Evolutionary conservation across 2,113 vertebrate species (phyloP), one percentile per base, ranked within the genome.

Genomic region (Clupea harengus): DNA sequence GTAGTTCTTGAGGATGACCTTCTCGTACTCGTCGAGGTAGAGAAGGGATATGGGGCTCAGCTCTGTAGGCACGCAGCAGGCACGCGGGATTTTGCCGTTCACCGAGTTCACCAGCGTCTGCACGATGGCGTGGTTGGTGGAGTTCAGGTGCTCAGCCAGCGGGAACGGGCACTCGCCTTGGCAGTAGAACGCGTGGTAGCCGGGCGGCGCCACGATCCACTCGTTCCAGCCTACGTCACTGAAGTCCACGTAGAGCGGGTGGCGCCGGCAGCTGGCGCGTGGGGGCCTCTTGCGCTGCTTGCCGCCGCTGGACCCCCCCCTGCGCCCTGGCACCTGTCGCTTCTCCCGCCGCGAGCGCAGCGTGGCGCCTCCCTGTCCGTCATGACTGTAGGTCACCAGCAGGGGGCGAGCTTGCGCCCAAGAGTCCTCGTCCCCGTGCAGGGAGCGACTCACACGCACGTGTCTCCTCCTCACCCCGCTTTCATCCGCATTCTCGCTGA

Each of bases 41-140:
- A 99, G 97, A 95, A 99, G 96, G 75, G 98, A 99, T 92, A 99
- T 99, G 82, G 98, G 96, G 90, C 98, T 99, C 91, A 99, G 97
- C 91, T 99, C 98, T 39, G 98, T 99, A 72, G 98, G 98, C 89
- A 99, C 98, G 80, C 98, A 99, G 92, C 98, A 99, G 5, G 98
- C 98, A 95, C 96, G 96, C n/a, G 98, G 98, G 91, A 99, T 99
- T 94, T 98, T 98, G 50, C 97, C 95, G 93, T 99, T 99, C 87
- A 99, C 98, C 0, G 97, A 99, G 96, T 99, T 99, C 91, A 99
- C 98, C 94, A 99, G 95, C 46, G 98, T 99, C 94, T 99, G 98
- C 91, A 99, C 98, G 84, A 99, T 99, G 92, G 98, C 98, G 28
- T 99, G 98, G 91, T 99, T 99, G 88, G 98, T 99, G 89, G 98